Percentiles rank a stretch among this genome's conserved stretches.
Evolutionary conservation across 2,888 invertebrate species (phyloP).

Genomic region (Agrochola circellaris): DNA sequence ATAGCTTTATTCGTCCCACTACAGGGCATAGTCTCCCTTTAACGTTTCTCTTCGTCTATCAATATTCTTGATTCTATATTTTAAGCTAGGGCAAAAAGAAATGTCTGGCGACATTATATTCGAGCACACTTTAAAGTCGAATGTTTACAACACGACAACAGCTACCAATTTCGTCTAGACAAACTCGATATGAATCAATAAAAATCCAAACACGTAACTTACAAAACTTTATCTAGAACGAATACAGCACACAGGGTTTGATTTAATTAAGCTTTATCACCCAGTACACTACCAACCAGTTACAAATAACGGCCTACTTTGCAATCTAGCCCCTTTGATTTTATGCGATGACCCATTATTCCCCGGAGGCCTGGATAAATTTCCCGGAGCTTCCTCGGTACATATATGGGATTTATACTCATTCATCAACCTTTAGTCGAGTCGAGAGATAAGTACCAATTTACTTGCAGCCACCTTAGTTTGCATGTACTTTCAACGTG

Average conservation of each 20-base stretch:
- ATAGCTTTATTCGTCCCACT: background rate
- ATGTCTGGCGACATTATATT: background rate
- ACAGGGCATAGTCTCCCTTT: no score
- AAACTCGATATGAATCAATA: background rate
- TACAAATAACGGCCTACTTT: slow-evolving; percentile 66
- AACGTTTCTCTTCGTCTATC: background rate
- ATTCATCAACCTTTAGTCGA: slow-evolving; percentile 68
- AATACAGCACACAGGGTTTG: slow-evolving; percentile 41
- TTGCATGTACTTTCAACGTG: slow-evolving; percentile 59
- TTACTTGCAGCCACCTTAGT: slow-evolving; percentile 65
- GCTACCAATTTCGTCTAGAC: slow-evolving; percentile 1
- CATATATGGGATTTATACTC: slow-evolving; percentile 64
- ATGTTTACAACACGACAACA: background rate
- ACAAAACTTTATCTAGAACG: slow-evolving; percentile 24
- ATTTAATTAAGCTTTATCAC: slow-evolving; percentile 63
- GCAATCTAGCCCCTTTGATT: slow-evolving; percentile 68
- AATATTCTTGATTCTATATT: background rate
- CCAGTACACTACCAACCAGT: slow-evolving; percentile 45
- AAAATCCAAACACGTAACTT: slow-evolving; percentile 5
- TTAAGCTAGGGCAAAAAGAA: background rate
- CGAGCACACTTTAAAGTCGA: background rate
- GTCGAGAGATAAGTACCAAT: slow-evolving; percentile 66
- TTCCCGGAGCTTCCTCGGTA: slow-evolving; percentile 53
- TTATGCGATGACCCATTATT: slow-evolving; percentile 70
- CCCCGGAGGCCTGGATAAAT: slow-evolving; percentile 65